Percentiles rank a stretch among this genome's conserved stretches.
phyloP scores from a whole-genome alignment of 2,888 invertebrate genomes.

The Epinotia brunnichana region DNA sequence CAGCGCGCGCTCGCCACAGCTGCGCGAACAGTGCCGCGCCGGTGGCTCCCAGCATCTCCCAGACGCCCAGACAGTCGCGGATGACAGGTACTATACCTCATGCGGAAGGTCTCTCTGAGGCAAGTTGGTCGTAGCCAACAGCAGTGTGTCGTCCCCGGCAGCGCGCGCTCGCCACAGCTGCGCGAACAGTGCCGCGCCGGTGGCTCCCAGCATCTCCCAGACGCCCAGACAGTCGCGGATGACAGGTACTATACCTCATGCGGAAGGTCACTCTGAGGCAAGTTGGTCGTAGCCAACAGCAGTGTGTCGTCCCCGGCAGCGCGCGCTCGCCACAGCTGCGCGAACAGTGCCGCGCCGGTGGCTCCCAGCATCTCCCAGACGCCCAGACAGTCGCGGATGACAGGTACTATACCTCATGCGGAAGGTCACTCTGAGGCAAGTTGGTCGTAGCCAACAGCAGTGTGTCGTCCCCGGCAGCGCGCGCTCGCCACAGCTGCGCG shows the following conservation, averaged over 20 bases:
- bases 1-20: conserved; percentile 78
- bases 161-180: conserved; percentile 78
- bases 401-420: background rate
- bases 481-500: conserved; percentile 64
- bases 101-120: conserved; percentile 53
- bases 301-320: conserved; percentile 66
- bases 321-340: conserved; percentile 77
- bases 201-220: conserved; percentile 87
- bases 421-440: conserved; percentile 56
- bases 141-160: conserved; percentile 65
- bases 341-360: conserved; percentile 83
- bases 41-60: conserved; percentile 86
- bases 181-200: conserved; percentile 83
- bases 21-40: conserved; percentile 82
- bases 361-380: conserved; percentile 88
- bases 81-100: conserved; percentile 68
- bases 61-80: conserved; percentile 88
- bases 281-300: conserved; percentile 88
- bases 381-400: conserved; percentile 88
- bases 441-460: conserved; percentile 88
- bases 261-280: conserved; percentile 55
- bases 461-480: conserved; percentile 65
- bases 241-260: conserved; percentile 54
- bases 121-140: conserved; percentile 88
- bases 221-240: conserved; percentile 88